Evolutionary conservation across 2,113 vertebrate genomes (phyloP).

Genomic region (Plectropomus leopardus): DNA sequence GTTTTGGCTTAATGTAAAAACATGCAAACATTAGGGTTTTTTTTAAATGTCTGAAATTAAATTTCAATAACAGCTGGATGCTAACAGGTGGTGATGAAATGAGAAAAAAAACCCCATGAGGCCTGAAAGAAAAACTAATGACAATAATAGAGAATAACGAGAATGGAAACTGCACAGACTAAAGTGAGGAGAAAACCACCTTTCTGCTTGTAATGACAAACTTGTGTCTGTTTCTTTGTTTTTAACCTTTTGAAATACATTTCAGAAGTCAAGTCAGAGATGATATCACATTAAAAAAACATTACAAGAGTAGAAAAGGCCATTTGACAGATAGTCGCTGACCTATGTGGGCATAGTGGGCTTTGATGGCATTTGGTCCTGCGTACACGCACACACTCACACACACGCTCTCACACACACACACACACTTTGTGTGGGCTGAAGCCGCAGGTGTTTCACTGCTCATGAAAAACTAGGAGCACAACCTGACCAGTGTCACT

Average conservation of each 20-base stretch:
- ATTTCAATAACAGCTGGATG: not conserved
- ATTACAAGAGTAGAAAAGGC: conserved; percentile 28
- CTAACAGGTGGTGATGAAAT: not conserved
- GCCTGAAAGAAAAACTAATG: not conserved
- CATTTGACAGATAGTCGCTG: conserved; percentile 20
- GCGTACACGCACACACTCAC: not conserved
- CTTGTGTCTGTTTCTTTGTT: not conserved
- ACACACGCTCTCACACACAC: not conserved
- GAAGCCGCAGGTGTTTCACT: conserved; percentile 8
- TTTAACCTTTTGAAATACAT: not conserved
- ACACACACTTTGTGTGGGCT: not conserved
- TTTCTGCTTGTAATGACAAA: not conserved
- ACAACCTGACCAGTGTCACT: conserved; percentile 1
- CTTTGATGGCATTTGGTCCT: conserved; percentile 22
- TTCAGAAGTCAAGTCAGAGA: not conserved
- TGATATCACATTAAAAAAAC: not conserved
- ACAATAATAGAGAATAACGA: not conserved
- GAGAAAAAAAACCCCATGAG: too few relatives aligned
- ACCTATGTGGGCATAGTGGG: not conserved
- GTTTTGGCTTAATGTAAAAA: too few relatives aligned
- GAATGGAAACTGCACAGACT: not conserved
- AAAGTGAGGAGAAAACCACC: not conserved
- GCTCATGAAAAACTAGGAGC: not conserved
- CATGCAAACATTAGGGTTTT: too few relatives aligned
- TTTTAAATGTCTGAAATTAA: not conserved